A percentile compares a stretch with the other conserved stretches of the same genome.
phyloP scores from a whole-genome alignment of 2,113 vertebrate genomes.

The Onychorhynchus coronatus region DNA sequence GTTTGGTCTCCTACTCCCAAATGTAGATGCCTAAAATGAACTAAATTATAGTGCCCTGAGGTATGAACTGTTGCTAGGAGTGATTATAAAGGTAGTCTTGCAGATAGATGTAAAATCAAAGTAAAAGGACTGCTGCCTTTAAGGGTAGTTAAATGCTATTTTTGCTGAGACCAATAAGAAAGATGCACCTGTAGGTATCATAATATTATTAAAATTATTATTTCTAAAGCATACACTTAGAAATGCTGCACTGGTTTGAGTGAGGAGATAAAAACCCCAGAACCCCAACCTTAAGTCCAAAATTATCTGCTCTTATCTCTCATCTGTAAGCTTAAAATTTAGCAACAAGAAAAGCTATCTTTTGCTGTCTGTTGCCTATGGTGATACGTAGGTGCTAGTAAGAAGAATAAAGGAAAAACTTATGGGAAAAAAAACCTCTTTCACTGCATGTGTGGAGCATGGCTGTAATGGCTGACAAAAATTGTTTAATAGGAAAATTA shows the following conservation, averaged over 20 bases:
- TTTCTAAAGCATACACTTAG: background rate
- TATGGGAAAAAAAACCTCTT: background rate
- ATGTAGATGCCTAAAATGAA: background rate
- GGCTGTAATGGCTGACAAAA: background rate
- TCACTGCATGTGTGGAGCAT: background rate
- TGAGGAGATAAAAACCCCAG: background rate
- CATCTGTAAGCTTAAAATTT: background rate
- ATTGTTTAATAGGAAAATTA: background rate
- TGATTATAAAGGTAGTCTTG: accelerated
- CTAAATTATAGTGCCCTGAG: background rate
- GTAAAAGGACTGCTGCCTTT: background rate
- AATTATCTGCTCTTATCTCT: background rate
- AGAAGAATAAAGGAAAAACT: background rate
- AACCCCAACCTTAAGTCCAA: background rate
- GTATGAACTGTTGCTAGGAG: background rate
- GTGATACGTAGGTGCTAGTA: constrained; percentile 1
- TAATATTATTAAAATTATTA: background rate
- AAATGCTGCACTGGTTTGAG: background rate
- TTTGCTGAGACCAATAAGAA: background rate
- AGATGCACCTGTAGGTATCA: background rate
- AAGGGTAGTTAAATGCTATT: background rate
- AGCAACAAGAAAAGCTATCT: background rate
- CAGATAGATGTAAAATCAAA: background rate
- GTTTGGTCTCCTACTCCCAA: background rate
- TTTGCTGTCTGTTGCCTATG: background rate